A percentile compares a stretch with the other conserved stretches of the same genome.
Conservation (phyloP, 2,113 vertebrate species). For the Oenanthe melanoleuca region DNA sequence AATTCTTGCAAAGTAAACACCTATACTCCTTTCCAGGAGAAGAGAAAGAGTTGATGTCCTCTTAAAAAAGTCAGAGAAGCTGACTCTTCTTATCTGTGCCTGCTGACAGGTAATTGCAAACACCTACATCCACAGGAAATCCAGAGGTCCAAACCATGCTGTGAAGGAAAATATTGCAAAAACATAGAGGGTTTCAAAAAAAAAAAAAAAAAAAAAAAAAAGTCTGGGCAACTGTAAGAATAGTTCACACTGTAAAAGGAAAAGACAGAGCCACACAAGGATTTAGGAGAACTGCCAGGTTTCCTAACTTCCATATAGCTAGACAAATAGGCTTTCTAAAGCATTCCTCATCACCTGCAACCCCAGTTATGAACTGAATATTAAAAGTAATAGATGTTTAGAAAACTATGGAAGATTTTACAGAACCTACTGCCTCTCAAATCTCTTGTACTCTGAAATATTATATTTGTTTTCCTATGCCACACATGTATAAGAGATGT, state of each 20-base stretch:
- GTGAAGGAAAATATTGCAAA: neutral
- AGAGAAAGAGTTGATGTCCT: neutral
- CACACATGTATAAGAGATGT: rapidly evolving
- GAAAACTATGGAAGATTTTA: neutral
- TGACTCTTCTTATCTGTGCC: neutral
- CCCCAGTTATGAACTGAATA: neutral
- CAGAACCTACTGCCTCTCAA: neutral
- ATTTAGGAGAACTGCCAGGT: neutral
- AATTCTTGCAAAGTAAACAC: neutral
- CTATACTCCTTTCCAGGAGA: neutral
- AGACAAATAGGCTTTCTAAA: neutral
- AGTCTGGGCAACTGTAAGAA: neutral
- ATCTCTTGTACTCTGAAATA: neutral
- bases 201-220: neutral
- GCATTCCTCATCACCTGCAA: neutral
- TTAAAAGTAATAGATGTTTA: neutral
- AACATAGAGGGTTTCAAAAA: neutral
- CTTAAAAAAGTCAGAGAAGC: neutral
- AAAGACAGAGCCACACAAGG: neutral
- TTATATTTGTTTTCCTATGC: neutral
- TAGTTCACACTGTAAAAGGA: rapidly evolving
- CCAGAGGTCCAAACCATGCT: neutral
- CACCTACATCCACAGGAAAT: neutral
- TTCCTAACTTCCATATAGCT: neutral
- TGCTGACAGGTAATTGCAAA: neutral